Percentiles rank a stretch among this genome's conserved stretches.
Conservation (phyloP, 37 sponge, comb jelly and placozoan species). For the Petrosia ficiformis region DNA sequence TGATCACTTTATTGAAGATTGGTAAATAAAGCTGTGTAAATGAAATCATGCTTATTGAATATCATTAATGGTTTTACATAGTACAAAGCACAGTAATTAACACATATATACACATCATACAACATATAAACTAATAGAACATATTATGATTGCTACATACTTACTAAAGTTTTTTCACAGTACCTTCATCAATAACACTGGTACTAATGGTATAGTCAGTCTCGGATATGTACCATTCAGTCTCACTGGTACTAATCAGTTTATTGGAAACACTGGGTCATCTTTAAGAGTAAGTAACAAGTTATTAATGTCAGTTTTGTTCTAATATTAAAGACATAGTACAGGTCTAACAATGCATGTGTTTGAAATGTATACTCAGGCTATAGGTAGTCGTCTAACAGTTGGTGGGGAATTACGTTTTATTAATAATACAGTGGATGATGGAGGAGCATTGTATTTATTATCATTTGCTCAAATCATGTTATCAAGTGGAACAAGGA, state of each 20-base stretch:
- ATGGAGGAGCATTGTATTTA: slow-evolving; percentile 30
- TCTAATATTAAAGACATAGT: too few relatives aligned
- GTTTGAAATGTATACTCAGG: too few relatives aligned
- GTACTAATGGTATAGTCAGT: slow-evolving; percentile 44
- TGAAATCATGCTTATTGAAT: neutral
- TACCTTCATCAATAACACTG: slow-evolving; percentile 24
- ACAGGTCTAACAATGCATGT: too few relatives aligned
- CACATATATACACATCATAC: too few relatives aligned
- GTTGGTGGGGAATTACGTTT: neutral
- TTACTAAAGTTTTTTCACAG: too few relatives aligned
- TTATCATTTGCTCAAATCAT: slow-evolving; percentile 41
- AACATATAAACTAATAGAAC: too few relatives aligned
- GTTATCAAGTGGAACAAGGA: neutral
- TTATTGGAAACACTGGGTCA: slow-evolving; percentile 17
- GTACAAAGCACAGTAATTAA: too few relatives aligned
- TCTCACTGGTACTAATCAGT: slow-evolving; percentile 25
- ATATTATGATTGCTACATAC: too few relatives aligned
- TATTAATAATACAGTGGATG: neutral
- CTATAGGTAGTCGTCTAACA: neutral
- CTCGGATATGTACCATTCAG: slow-evolving; percentile 38
- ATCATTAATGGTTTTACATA: too few relatives aligned
- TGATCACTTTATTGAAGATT: neutral
- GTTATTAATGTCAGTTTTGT: too few relatives aligned
- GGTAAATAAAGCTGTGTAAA: neutral
- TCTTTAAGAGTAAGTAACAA: slow-evolving; percentile 15